Percentiles rank a stretch among this genome's conserved stretches.
phyloP scores from a whole-genome alignment of 2,113 vertebrate genomes.

The Castor canadensis region DNA sequence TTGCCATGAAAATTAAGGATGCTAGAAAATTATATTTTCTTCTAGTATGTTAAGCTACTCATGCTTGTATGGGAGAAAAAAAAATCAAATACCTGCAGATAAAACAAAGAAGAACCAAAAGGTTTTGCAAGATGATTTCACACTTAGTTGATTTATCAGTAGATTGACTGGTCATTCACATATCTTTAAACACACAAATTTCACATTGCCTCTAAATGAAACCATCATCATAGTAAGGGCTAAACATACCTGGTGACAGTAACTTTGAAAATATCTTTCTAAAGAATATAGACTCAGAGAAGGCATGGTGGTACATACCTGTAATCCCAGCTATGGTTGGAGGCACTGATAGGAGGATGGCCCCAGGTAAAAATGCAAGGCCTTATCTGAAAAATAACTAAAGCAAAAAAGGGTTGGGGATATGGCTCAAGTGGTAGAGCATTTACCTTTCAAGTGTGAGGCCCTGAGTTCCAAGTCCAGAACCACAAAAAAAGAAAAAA shows the following conservation, averaged over 20 bases:
- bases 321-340: too few relatives aligned
- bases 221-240: constrained; percentile 65
- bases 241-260: constrained; percentile 64
- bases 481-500: too few relatives aligned
- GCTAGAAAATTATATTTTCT: neutral
- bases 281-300: constrained; percentile 36
- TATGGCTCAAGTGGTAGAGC: too few relatives aligned
- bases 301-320: too few relatives aligned
- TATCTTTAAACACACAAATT: constrained; percentile 43
- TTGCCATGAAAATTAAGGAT: neutral
- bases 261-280: constrained; percentile 68
- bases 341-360: too few relatives aligned
- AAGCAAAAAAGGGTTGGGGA: too few relatives aligned
- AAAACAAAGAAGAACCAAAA: neutral
- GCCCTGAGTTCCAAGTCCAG: too few relatives aligned
- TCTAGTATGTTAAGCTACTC: neutral
- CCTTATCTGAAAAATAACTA: too few relatives aligned
- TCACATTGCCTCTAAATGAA: constrained; percentile 63
- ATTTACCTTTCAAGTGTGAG: too few relatives aligned
- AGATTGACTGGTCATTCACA: neutral
- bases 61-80: neutral
- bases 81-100: neutral
- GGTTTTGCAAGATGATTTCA: neutral
- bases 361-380: too few relatives aligned
- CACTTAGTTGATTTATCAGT: neutral